Base-by-base conservation (phyloP, 2,888 invertebrate species). In the Chaetogeoica ovagalla region DNA sequence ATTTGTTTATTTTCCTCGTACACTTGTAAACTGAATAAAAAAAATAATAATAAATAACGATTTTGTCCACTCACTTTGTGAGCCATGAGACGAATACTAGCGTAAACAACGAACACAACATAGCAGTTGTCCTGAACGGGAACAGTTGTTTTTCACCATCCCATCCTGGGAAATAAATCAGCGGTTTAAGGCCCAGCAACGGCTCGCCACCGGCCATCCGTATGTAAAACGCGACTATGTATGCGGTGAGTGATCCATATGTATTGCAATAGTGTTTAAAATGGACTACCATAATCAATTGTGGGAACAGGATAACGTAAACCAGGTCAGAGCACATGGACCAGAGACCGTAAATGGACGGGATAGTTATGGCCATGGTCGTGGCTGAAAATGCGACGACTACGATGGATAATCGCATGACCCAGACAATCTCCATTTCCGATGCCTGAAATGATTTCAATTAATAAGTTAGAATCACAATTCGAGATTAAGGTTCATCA, bases 301-400 rank as follows among this genome's bases (percentile, higher is more conserved):
- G 99, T 0, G 99, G 98, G 88, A 99, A 99, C 84, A 99, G 91
- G 86, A 99, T 97, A 84, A 98, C 97, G 89, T 98, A 99, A 83
- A 99, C 98, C 86, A 99, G 89, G 88, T 99, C 99, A 68, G 98
- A 97, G 88, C 98, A 98, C 91, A 99, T 94, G 83, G 96, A 97
- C 98, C 98, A 99, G 82, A 99, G 89, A 17, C 96, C 97, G 87
- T 99, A 99, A 86, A 99, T 98, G 84, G 97, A 97, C 83, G 96
- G 94, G 85, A 99, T 98, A 83, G 96, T 96, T 84, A 99, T 90
- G 19, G 97, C 98, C 97, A 99, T 98, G 83, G 94, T 90, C 15
- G 98, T 97, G 84, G 94, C 94, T 84, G 98, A 88, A 48, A 94
- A 89, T 37, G 98, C 98, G 82, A 98, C 97, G 57, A 97, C 90